Percentiles rank a stretch among this genome's conserved stretches.
phyloP scores from a whole-genome alignment of 2,888 invertebrate genomes.

The Cheilosia variabilis region DNA sequence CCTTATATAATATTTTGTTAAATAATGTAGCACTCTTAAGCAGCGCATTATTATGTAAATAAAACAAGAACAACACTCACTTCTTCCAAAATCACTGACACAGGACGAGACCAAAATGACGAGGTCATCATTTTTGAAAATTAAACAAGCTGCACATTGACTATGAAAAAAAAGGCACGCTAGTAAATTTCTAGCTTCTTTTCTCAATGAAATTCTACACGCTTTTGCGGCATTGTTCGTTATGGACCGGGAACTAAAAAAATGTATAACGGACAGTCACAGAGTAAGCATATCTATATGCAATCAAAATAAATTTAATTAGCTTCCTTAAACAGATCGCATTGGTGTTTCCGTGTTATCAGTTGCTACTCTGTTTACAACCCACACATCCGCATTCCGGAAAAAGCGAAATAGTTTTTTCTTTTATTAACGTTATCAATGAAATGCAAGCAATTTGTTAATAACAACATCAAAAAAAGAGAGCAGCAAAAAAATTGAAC shows the following conservation, averaged over 20 bases:
- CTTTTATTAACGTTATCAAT: conserved; percentile 27
- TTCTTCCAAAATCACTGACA: conserved; percentile 45
- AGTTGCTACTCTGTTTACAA: conserved; percentile 13
- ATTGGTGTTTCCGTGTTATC: conserved; percentile 15
- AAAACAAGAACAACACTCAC: conserved; percentile 37
- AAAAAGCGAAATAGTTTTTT: conserved; percentile 22
- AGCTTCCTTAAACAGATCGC: conserved; percentile 57
- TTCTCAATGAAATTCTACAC: conserved; percentile 25
- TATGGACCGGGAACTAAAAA: too few species aligned
- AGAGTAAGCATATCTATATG: neutral
- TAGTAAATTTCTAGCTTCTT: conserved; percentile 17
- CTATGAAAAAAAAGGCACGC: neutral
- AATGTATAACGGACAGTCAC: too few species aligned
- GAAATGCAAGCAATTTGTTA: conserved; percentile 55
- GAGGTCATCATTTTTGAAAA: conserved; percentile 19
- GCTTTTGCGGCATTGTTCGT: neutral
- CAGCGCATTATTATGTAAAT: neutral
- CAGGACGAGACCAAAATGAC: conserved; percentile 54
- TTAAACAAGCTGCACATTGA: conserved; percentile 15
- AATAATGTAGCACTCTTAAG: neutral
- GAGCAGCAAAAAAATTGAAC: conserved; percentile 25
- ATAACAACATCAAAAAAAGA: conserved; percentile 39
- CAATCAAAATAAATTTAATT: conserved; percentile 56
- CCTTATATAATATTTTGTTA: neutral
- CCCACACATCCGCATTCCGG: conserved; percentile 25